phyloP scores from a whole-genome alignment of 2,797 vertebrate species.

The Coregonus suidteri region DNA sequence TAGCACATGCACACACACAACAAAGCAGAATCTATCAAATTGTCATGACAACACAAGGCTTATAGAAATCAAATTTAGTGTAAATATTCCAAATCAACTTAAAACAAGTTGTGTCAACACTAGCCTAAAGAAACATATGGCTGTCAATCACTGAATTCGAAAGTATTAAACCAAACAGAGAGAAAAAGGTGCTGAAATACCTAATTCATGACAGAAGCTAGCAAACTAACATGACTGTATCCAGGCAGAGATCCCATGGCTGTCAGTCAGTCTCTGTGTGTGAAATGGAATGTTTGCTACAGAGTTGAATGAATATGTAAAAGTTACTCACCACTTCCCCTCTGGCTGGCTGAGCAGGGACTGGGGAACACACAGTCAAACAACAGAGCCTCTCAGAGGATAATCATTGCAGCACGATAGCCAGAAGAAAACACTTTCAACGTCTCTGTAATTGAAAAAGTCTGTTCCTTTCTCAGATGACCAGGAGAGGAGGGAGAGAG shows the following conservation, averaged over 20 bases:
- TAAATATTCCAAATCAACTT: too few species aligned
- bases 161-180: not conserved
- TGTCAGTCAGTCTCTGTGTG: conserved; percentile 1
- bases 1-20: conserved; percentile 17
- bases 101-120: too few species aligned
- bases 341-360: conserved; percentile 36
- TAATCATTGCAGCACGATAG: conserved; percentile 56
- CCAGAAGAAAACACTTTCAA: conserved; percentile 63
- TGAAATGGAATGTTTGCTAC: not conserved
- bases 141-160: not conserved
- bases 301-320: conserved; percentile 57
- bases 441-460: conserved; percentile 75
- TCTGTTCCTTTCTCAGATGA: conserved; percentile 62
- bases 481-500: conserved; percentile 10
- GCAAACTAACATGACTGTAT: too few species aligned
- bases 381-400: conserved; percentile 28
- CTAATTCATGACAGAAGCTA: not conserved
- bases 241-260: conserved; percentile 17
- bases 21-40: not conserved
- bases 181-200: not conserved
- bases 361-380: conserved; percentile 35
- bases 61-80: not conserved
- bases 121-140: conserved; percentile 39
- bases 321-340: conserved; percentile 69
- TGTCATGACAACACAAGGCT: not conserved